Evolutionary conservation across 2,888 invertebrate species (phyloP).

Genomic region (Gasteruption jaculator): DNA sequence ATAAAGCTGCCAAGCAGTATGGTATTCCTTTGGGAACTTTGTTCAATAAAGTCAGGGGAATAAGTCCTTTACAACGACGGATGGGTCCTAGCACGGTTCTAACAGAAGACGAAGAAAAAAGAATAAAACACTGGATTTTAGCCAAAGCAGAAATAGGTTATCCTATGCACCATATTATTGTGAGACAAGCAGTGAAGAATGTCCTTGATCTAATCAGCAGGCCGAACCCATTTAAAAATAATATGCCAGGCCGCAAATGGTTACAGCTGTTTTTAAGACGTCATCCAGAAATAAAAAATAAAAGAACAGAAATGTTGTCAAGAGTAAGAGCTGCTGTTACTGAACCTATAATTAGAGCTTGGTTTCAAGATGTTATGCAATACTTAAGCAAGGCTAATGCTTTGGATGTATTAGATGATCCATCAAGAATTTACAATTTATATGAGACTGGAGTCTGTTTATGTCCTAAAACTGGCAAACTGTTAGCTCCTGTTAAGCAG

Average conservation of each 20-base stretch:
- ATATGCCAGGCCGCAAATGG: constrained; percentile 29
- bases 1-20: no score
- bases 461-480: constrained; percentile 19
- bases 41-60: no score
- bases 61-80: no score
- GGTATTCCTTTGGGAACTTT: no score
- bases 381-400: constrained; percentile 21
- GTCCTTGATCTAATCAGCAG: no score
- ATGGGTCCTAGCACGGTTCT: no score
- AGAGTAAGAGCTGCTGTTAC: constrained; percentile 26
- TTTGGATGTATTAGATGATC: constrained; percentile 16
- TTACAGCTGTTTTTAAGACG: constrained; percentile 26
- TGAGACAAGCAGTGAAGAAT: no score
- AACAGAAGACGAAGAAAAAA: no score
- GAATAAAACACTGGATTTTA: no score
- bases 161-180: no score
- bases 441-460: constrained; percentile 24
- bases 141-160: no score
- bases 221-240: constrained; percentile 25
- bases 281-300: constrained; percentile 29
- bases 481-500: constrained; percentile 22
- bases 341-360: constrained; percentile 25
- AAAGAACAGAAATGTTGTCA: constrained; percentile 18
- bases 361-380: constrained; percentile 23
- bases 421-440: constrained; percentile 22